These are phyloP conservation scores for Tetrax tetrax DNA, from an alignment of 2,113 vertebrate species.

Conservation along the genomic window DNA sequence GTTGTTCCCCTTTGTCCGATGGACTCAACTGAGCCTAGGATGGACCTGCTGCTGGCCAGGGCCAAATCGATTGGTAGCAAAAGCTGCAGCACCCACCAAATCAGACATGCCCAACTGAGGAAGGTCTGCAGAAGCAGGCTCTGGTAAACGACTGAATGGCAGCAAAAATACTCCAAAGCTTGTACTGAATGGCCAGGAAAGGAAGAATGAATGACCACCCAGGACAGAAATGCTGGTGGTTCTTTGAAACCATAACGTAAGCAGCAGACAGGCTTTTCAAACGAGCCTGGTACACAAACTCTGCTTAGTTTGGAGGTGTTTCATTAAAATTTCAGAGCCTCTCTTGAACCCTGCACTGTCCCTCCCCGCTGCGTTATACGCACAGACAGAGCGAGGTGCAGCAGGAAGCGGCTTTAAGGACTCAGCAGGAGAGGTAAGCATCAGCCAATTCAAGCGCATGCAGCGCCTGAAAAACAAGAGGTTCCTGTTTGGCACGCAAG, in stretches of 20 bases:
- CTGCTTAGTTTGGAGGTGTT: not conserved
- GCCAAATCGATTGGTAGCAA: too few relatives aligned
- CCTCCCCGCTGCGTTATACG: not conserved
- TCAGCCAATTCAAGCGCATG: not conserved
- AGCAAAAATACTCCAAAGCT: not conserved
- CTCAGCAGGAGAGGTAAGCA: not conserved
- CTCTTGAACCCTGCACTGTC: not conserved
- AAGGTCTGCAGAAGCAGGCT: not conserved
- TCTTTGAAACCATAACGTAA: not conserved
- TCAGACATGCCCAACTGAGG: not conserved
- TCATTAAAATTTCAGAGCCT: not conserved
- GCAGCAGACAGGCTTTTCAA: not conserved
- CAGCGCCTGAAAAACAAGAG: conserved; percentile 31
- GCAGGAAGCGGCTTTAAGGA: not conserved
- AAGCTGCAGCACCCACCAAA: not conserved
- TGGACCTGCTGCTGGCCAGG: too few relatives aligned
- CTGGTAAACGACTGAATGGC: not conserved
- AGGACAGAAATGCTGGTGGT: not conserved
- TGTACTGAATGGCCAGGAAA: not conserved
- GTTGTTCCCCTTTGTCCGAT: too few relatives aligned
- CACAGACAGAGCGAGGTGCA: not conserved
- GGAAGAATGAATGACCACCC: not conserved
- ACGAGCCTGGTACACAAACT: not conserved
- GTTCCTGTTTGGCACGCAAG: conserved; percentile 12
- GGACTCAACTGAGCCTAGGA: too few relatives aligned